Percentiles rank a stretch among this genome's conserved stretches.
These are phyloP conservation scores for Cyphomyrus plagiostoma DNA, from an alignment of 2,113 vertebrate species.

Conservation along the genomic window DNA sequence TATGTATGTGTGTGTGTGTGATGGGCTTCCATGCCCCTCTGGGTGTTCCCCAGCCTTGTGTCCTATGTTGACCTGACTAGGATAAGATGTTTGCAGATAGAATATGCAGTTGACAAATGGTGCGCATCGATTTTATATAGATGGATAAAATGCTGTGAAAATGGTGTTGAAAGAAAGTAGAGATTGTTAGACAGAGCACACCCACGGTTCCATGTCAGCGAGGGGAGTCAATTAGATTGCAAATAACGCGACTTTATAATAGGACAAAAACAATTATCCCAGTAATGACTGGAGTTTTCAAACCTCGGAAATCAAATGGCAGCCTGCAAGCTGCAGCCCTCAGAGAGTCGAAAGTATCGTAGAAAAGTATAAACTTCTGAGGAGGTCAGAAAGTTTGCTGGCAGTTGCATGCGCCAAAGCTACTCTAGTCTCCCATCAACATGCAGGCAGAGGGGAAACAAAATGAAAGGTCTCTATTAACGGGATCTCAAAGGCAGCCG, in stretches of 20 bases:
- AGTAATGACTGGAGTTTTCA: slow-evolving; percentile 6
- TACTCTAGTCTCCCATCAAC: background rate
- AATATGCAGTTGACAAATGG: background rate
- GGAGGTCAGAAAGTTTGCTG: background rate
- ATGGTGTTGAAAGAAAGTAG: slow-evolving; percentile 21
- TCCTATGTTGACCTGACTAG: background rate
- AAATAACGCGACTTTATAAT: slow-evolving; percentile 25
- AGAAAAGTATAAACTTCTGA: background rate
- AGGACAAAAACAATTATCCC: slow-evolving; percentile 18
- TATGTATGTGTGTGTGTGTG: background rate
- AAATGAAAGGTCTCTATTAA: slow-evolving; percentile 11
- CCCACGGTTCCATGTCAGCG: slow-evolving; percentile 14
- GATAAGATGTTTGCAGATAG: background rate
- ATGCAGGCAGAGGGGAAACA: background rate
- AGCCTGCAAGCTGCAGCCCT: background rate
- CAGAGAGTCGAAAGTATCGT: background rate
- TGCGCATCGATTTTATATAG: slow-evolving; percentile 16
- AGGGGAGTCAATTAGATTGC: slow-evolving; percentile 26
- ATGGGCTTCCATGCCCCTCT: background rate
- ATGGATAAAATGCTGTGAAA: slow-evolving; percentile 13
- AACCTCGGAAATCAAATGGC: background rate
- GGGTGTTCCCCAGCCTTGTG: background rate
- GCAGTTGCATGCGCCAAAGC: background rate
- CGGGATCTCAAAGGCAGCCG: slow-evolving; percentile 10
- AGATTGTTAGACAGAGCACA: slow-evolving; percentile 6